Base-by-base conservation (phyloP, 2,113 vertebrate genomes). In the Triplophysa dalaica region DNA sequence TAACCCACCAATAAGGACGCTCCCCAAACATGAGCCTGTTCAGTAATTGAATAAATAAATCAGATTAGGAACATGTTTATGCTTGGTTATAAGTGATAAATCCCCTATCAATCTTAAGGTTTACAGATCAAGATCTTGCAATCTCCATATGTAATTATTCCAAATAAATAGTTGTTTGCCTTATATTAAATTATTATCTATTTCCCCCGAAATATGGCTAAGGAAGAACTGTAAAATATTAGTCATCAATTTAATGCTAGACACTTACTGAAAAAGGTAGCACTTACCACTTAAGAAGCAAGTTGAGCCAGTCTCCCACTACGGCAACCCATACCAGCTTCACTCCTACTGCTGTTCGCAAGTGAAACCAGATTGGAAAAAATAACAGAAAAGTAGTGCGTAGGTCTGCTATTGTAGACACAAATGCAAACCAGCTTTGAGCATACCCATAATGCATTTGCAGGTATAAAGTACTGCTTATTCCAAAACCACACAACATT, bases 1-100 rank as follows among this genome's bases (percentile, higher is more conserved):
- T 91, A 72, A 96, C 93, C 95, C 95, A 96, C 95, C 95, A 95
- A 85, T 96, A 96, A 0, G 95, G 94, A 13, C 94, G 92, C 70
- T 96, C 94, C 19, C 95, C 95, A 81, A 95, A 96, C 11, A 96
- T 92, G 77, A 96, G 92, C 94, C 95, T 96, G 83, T 38, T 69
- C 8, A 80, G 13, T 33, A 43, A 63, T 48, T 33, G 33, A 29
- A 69, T 17, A 63, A 21, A 61, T 29, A 69, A 64, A 77, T 38
- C 41, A 10, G 33, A 81, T 70, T 33, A 50, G 22, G 21, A 14
- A 13, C 21, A 73, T 45, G 1, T 19, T 43, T 14, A 16, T 43
- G 50, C 19, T 58, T 4, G 19, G n/a, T 58, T 58, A 21, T 19
- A 11, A 10, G 45, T 19, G 5, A 65, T 43, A 22, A 67, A 56